Base-by-base conservation (phyloP, 2,113 vertebrate genomes). In the Reinhardtius hippoglossoides region DNA sequence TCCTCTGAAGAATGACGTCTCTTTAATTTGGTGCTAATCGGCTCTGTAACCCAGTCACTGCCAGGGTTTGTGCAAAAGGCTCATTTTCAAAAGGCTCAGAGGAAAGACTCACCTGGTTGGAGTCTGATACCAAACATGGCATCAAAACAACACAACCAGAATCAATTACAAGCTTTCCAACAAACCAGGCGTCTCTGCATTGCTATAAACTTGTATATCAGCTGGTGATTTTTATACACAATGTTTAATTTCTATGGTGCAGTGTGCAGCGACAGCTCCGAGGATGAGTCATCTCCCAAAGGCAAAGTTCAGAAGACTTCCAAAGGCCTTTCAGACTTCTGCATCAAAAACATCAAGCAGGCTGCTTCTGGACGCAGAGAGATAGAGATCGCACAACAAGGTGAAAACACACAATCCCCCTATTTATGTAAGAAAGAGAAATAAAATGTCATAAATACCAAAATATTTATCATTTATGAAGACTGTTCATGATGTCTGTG, bases 361-460 rank as follows among this genome's bases (percentile, higher is more conserved):
- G 96, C 97, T 0, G 95, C 94, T 3, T 97, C 96, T 52, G 97
- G 97, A 69, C 96, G 97, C 54, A 95, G 92, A 65, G 96, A 97
- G 89, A 98, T 99, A 72, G 95, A 96, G 80, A 96, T 97, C 3
- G 97, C 97, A 1, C 94, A 98, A 46, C 96, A 96, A 94, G 97
- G 97, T 94, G 24, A 72, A 59, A 62, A 23, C 40, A 10, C 9
- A 62, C 26, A 9, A 35, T 35, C 15, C 27, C 7, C 21, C 20
- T 9, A 4, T 9, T 54, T 15, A 7, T 50, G 46, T 10, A 12
- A 42, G 40, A 42, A 21, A 62, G 13, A 21, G 7, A 5, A 3
- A 9, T n/a, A 63, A 35, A 10, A 44, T 23, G 27, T 7, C 16
- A 44, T 15, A 23, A 63, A 63, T 10, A 24, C 61, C 24, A 16